phyloP scores from a whole-genome alignment of 2,113 vertebrate species.

The Sterna hirundo region DNA sequence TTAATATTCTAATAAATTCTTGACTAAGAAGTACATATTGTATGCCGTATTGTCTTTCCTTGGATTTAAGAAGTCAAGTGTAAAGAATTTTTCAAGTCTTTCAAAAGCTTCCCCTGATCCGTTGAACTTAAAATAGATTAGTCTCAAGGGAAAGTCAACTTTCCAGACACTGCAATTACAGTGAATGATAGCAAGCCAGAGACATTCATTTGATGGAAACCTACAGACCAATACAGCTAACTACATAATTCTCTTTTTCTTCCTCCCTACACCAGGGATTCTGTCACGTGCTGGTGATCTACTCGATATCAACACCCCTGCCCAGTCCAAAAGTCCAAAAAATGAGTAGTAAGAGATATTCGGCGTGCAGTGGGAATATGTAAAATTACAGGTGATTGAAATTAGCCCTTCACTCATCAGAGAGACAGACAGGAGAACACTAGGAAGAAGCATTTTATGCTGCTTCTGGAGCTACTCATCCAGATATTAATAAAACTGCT shows the following conservation, averaged over 20 bases:
- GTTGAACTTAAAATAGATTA: slow-evolving; percentile 80
- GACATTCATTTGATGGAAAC: slow-evolving; percentile 73
- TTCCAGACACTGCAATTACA: slow-evolving; percentile 76
- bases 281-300: slow-evolving; percentile 7
- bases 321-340: background rate
- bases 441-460: background rate
- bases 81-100: slow-evolving; percentile 61
- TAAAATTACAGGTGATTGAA: background rate
- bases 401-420: background rate
- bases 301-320: background rate
- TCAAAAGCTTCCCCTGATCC: slow-evolving; percentile 68
- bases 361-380: background rate
- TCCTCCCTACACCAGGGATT: background rate
- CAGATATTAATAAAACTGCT: slow-evolving; percentile 2
- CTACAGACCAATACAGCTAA: slow-evolving; percentile 39
- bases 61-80: slow-evolving; percentile 58
- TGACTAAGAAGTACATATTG: background rate
- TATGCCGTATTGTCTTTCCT: slow-evolving; percentile 21
- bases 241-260: slow-evolving; percentile 57
- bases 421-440: background rate
- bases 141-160: slow-evolving; percentile 73
- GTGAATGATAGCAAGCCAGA: slow-evolving; percentile 72
- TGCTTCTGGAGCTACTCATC: background rate
- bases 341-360: background rate
- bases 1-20: slow-evolving; percentile 18